A percentile compares a stretch with the other conserved stretches of the same genome.
These are phyloP conservation scores for Silvanus unidentatus DNA, from an alignment of 2,888 invertebrate species.

Conservation along the genomic window DNA sequence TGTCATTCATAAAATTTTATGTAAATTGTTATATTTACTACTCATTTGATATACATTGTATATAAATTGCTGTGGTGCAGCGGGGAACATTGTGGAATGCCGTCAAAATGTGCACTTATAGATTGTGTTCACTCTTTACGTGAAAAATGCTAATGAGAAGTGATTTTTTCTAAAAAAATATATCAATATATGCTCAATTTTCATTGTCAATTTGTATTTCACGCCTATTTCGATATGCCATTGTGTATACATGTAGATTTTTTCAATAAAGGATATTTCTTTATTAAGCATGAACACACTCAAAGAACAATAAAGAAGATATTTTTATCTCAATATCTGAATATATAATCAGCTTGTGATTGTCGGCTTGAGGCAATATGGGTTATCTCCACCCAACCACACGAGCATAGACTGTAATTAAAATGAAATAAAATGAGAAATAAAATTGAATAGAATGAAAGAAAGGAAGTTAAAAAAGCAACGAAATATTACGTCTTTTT, in stretches of 20 bases:
- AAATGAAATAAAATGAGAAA: constrained; percentile 33
- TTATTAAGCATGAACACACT: constrained; percentile 20
- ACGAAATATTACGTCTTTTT: constrained; percentile 5
- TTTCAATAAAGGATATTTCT: constrained; percentile 21
- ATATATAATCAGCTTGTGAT: constrained; percentile 33
- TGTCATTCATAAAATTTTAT: too few relatives aligned
- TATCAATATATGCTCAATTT: neutral
- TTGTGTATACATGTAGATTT: constrained; percentile 15
- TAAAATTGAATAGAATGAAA: constrained; percentile 12
- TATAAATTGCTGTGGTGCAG: too few relatives aligned
- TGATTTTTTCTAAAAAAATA: too few relatives aligned
- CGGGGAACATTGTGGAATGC: too few relatives aligned
- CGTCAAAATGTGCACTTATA: too few relatives aligned
- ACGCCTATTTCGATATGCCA: constrained; percentile 20
- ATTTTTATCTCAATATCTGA: constrained; percentile 34
- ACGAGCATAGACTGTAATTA: constrained; percentile 33
- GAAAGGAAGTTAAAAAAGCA: constrained; percentile 19
- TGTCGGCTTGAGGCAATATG: constrained; percentile 32
- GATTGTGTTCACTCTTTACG: too few relatives aligned
- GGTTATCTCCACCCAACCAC: constrained; percentile 34
- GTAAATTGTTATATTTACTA: too few relatives aligned
- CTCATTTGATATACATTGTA: too few relatives aligned
- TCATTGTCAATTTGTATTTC: constrained; percentile 15
- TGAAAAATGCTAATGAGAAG: too few relatives aligned
- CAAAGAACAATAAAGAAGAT: constrained; percentile 28